Evolutionary conservation across 2,797 vertebrate genomes (phyloP), one percentile per base, ranked within the genome.

Genomic region (Xenentodon cancila): DNA sequence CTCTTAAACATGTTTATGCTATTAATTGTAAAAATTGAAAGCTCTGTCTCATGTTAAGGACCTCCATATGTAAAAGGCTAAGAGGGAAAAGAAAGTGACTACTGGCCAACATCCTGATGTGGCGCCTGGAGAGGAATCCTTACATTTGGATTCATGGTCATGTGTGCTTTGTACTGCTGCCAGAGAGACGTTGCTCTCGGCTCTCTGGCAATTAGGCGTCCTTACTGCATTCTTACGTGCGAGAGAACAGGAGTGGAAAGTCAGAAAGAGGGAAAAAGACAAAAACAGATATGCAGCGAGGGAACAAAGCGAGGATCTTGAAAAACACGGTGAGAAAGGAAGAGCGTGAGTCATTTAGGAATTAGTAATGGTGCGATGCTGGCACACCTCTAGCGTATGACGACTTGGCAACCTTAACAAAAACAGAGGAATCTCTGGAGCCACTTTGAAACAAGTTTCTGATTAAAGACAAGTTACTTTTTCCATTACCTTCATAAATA

Each of bases 111-210:
- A 69, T 75, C 63, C 71, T 79, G 81, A 83, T 73, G 71, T 68
- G 53, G 53, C 74, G 76, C 64, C 76, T 81, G 65, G 66, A 82
- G 75, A 58, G 50, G 61, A 76, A 68, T 84, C 70, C 64, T 83
- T 81, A 77, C 79, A 78, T 88, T 90, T 81, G 73, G 81, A 88
- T 89, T 85, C 82, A 82, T 68, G 75, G 71, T 88, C 84, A 87
- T 80, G 80, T 85, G 77, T 67, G 63, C 88, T 91, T 91, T 92
- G 86, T 88, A 77, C 83, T 83, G 56, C 43, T 78, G 85, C 92
- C 91, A 92, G 63, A 21, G 30, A 80, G 85, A 86, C 70, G 4
- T 65, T 71, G 73, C 85, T 86, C 59, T 59, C 62, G 84, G 82
- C 81, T 84, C 56, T 67, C 56, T 51, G 60, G 63, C 25, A 57